Evolutionary conservation across 2,888 invertebrate genomes (phyloP).

Genomic region (Imbricaverruca yamaguchii): DNA sequence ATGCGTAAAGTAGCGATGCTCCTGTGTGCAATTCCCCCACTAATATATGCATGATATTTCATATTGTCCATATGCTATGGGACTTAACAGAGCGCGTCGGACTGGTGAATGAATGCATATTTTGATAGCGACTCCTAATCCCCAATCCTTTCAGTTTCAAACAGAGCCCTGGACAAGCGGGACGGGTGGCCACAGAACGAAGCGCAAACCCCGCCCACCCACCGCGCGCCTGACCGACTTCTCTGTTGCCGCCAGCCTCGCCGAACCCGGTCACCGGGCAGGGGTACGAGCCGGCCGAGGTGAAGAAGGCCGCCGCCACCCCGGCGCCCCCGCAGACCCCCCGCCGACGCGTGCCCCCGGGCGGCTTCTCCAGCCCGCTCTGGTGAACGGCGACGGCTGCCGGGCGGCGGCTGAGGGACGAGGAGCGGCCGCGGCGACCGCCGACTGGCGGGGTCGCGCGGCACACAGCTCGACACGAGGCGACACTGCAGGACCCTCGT

Average conservation of each 20-base stretch:
- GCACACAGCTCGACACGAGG: background rate
- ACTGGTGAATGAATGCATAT: no score
- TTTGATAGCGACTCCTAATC: no score
- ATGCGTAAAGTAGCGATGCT: no score
- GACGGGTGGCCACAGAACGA: no score
- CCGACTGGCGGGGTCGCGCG: no score
- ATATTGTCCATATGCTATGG: no score
- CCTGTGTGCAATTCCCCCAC: no score
- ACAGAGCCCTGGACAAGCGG: no score
- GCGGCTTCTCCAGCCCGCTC: conserved; percentile 11
- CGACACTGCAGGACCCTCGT: background rate
- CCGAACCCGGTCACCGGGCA: conserved; percentile 9
- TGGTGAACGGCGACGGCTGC: background rate
- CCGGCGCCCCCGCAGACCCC: background rate
- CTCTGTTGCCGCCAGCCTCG: background rate
- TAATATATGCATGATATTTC: no score
- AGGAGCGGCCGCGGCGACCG: background rate
- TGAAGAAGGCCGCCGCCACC: background rate
- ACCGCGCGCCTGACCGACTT: background rate
- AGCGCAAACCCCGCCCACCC: no score
- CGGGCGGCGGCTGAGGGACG: background rate
- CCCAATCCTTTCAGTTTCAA: no score
- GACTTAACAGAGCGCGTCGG: no score
- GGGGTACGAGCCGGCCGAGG: background rate
- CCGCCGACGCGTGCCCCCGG: conserved; percentile 1